Base-by-base conservation (phyloP, 1,140 invertebrate genomes). In the Anthonomus grandis region DNA sequence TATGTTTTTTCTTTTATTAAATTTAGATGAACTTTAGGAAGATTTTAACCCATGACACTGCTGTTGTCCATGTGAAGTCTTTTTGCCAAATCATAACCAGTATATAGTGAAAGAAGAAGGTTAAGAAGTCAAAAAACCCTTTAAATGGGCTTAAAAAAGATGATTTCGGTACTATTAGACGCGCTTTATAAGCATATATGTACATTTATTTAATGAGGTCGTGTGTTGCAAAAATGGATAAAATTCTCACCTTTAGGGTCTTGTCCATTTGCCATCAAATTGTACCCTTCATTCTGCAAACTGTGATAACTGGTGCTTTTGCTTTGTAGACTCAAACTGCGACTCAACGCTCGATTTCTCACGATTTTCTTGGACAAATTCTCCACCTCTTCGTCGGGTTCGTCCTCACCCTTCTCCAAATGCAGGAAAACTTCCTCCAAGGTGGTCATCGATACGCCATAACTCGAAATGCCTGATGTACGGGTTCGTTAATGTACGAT, bases 361-460 rank as follows among this genome's bases (percentile, higher is more conserved):
- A 87, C 85, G 70, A 88, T 80, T 71, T 86, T 87, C 39, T 86
- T 86, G 2, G 84, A 85, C 4, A 87, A 74, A 61, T 86, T 85
- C 48, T 87, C 85, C 63, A 86, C 79, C 4, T 78, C 78, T 47
- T 72, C 76, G 46, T 80, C 84, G 0, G 80, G 78, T 36, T 84
- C 84, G 38, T 57, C 55, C 27, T 81, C 84, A 52, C 84, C 82
- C 38, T 86, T 83, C 71, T 89, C 87, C 39, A 91, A 66, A 64
- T 87, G 86, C 27, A 93, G 75, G 39, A 85, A 85, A 10, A 91
- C 92, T 72, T 97, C 93, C 74, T 97, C 93, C 50, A 97, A 72
- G 0, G 93, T 93, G 12, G 93, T 95, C 86, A 95, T 94, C 19
- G 92, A 94, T 0, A 96, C 86, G 0, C 93, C 93, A 71, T 92